Evolutionary conservation across 2,888 invertebrate genomes (phyloP), one percentile per base, ranked within the genome.

Genomic region (Diadegma fenestrale): DNA sequence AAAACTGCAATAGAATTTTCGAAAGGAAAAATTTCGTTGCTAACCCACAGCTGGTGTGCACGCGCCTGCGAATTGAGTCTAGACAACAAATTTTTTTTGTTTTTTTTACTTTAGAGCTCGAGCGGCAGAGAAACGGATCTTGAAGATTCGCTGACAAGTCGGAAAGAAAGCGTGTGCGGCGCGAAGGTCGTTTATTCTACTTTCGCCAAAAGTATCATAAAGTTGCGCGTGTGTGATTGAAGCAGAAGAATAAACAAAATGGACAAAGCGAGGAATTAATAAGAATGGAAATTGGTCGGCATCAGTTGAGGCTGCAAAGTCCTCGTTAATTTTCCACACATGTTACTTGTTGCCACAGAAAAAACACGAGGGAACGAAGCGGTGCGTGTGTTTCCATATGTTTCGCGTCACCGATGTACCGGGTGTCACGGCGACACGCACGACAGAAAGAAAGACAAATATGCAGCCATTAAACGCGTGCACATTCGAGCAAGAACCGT

Each of bases 121-220:
- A 68, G 45, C 26, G 5, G 68, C 68, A 26, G 68, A 45, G 26
- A 45, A 68, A 68, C 68, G 68, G 68, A 43, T 68, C 30, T 41
- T 22, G 10, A 22, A n/a, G 37, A 37, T 61, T 43, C 45, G 51
- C 71, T 51, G 33, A 48, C 48, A 76, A 43, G 48, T 54, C 37
- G 66, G 68, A 76, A 81, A 64, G 80, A 80, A 72, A 72, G 80
- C 64, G 43, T 30, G 17, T n/a, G 51, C 64, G 64, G 72, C 71
- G 63, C 41, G 64, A 72, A 79, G 64, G 37, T 43, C 33, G 75
- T 12, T 75, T 37, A 68, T 61, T 75, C 75, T 37, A 69, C 81
- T 81, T 68, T 81, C 69, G 68, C 68, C 58, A 81, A 76, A 75
- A 51, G 5, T 51, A 51, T 43, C 8, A 51, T 30, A 30, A 69